These are phyloP conservation scores for Corythaixoides concolor DNA, from an alignment of 2,113 vertebrate genomes.

Conservation along the genomic window DNA sequence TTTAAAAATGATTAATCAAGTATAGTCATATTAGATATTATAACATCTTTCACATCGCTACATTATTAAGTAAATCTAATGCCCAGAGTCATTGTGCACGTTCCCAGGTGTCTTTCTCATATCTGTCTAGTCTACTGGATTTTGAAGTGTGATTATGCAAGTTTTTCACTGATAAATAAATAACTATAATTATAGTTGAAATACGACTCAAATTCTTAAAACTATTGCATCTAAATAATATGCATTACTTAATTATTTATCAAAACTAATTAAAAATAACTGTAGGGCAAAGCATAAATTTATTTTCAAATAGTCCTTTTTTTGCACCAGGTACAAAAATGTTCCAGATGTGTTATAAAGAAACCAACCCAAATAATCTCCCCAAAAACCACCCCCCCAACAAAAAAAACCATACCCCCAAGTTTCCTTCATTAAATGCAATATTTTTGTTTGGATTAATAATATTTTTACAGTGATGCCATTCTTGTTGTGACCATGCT, in stretches of 20 bases:
- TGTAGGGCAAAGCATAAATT: conserved; percentile 69
- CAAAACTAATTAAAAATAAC: conserved; percentile 87
- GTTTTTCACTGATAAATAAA: too few species aligned
- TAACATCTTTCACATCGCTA: too few species aligned
- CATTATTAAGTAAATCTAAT: too few species aligned
- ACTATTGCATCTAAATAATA: conserved; percentile 90
- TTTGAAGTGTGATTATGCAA: too few species aligned
- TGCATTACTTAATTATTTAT: conserved; percentile 86
- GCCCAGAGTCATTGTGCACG: too few species aligned
- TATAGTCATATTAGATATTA: too few species aligned
- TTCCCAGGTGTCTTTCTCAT: too few species aligned
- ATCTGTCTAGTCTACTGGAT: too few species aligned
- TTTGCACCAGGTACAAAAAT: conserved; percentile 48
- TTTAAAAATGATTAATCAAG: too few species aligned
- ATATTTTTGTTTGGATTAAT: conserved; percentile 17
- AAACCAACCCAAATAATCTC: neutral
- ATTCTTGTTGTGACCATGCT: conserved; percentile 8
- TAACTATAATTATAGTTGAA: too few species aligned
- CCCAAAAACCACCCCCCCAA: too few species aligned
- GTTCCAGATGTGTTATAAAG: conserved; percentile 30
- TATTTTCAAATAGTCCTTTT: conserved; percentile 64
- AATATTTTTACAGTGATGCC: neutral
- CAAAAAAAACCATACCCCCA: neutral
- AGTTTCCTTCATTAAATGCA: conserved; percentile 15
- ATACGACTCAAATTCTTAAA: too few species aligned